Base-by-base conservation (phyloP, 2,888 invertebrate genomes). In the Andrena dorsata region DNA sequence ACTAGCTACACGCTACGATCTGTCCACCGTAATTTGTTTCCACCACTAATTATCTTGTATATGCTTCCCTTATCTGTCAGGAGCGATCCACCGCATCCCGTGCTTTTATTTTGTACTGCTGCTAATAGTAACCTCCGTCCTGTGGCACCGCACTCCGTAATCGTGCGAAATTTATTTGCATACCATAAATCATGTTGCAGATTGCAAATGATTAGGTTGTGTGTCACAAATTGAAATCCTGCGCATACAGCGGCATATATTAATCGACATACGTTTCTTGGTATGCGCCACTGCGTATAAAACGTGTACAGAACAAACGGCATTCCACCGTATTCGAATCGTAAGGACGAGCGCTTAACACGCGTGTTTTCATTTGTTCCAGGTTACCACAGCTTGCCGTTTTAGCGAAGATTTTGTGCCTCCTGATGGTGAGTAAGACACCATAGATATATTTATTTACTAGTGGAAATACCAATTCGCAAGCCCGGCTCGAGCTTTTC, bases 341-440 rank as follows among this genome's bases (percentile, higher is more conserved):
- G 1, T 53, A 49, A 26, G 13, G 56, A 8, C 5, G 5, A 4
- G 23, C 30, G 35, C 53, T 72, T 70, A 74, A 80, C 28, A 28
- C 3, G 10, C 41, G 20, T 84, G 61, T 82, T 80, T 84, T 88
- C 90, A 78, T 90, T 90, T 92, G 93, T 96, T 96, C n/a, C 96
- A 97, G 97, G 97, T 97, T 97, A 97, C 97, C 97, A 97, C 97
- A 97, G 96, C 96, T 97, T 96, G 97, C 97, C 96, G 97, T 97
- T 96, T 96, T 97, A 96, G 97, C 96, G 95, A 97, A 97, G 96
- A 97, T 97, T 96, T 96, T 97, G 96, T 97, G 96, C 97, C 97
- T 97, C 96, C 96, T 97, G 96, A 97, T 97, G 97, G 97, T 97
- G 93, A 96, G 97, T 95, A 81, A 58, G 4, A 41, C 13, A 10